Base-by-base conservation (phyloP, 2,888 invertebrate species). In the Mycalesis mineus region DNA sequence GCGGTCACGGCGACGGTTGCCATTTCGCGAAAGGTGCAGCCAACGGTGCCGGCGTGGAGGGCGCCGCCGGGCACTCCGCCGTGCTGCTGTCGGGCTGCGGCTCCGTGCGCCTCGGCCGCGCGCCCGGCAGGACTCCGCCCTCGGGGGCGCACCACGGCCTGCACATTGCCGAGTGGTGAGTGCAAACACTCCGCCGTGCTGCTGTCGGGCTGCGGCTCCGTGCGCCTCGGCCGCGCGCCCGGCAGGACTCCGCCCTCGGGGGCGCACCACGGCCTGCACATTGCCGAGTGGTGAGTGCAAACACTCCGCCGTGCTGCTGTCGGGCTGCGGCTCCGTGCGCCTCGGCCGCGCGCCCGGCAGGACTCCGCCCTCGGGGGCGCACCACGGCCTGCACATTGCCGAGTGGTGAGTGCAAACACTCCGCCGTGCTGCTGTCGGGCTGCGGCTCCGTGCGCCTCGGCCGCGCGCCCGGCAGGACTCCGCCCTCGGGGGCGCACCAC, bases 1-100 rank as follows among this genome's bases (percentile, higher is more conserved):
- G 92, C 75, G 96, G 95, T 0, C 95, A 96, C 85, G 95, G 95
- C 1, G 93, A 92, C 73, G 95, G 95, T 0, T 91, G 91, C 58
- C 92, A 92, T 68, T 92, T 92, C 69, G 89, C 93, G 36, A 81
- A 88, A 15, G 72, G 86, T 73, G 78, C 93, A 91, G 66, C 70
- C 1, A 65, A 67, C 14, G 78, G 75, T 49, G 65, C 14, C 33
- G 52, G 52, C 6, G 62, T 62, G 48, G 73, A 68, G 2, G 89
- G 88, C 41, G 80, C 92, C 49, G 93, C 93, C 5, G 52, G 42
- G 82, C 80, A 81, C 22, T 91, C 93, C 0, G 82, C 90, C 11
- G 90, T 91, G 17, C 69, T 95, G 57, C 88, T 95, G 65, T 92
- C 95, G 75, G 95, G 95, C 47, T 96, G 95, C 80, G 91, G 92